Evolutionary conservation across 2,113 vertebrate genomes (phyloP).

Genomic region (Tetrao urogallus): DNA sequence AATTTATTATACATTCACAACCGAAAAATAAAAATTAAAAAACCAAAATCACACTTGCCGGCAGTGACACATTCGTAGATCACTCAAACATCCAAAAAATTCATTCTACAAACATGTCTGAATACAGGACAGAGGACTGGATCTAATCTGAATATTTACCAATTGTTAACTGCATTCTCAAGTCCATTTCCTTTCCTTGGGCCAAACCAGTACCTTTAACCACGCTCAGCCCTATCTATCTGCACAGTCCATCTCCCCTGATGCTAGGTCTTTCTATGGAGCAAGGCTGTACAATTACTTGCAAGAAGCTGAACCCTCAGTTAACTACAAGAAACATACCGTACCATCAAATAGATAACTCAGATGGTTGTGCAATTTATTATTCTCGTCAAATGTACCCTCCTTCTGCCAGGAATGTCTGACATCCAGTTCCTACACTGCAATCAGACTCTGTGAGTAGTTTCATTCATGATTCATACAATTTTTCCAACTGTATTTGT

Average conservation of each 20-base stretch:
- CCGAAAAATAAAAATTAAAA: neutral
- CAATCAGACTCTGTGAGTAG: neutral
- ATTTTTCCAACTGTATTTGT: neutral
- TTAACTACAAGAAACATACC: neutral
- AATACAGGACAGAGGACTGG: neutral
- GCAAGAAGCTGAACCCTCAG: neutral
- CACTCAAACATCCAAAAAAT: constrained; percentile 26
- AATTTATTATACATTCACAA: constrained; percentile 38
- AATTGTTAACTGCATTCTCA: neutral
- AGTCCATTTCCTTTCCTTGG: neutral
- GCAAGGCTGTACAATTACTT: neutral
- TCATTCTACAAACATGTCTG: neutral
- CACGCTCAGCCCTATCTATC: fast-evolving
- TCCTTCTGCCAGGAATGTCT: neutral
- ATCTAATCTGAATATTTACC: neutral
- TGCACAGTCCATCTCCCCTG: neutral
- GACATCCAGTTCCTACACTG: neutral
- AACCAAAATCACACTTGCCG: neutral
- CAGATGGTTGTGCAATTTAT: neutral
- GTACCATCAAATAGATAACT: neutral
- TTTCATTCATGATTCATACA: constrained; percentile 8
- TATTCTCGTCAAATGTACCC: neutral
- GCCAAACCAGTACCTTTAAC: neutral
- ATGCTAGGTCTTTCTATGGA: neutral
- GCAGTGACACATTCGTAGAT: neutral